A percentile compares a stretch with the other conserved stretches of the same genome.
phyloP scores from a whole-genome alignment of 92 coral and sea anemone species.

The Actinostola sp. region DNA sequence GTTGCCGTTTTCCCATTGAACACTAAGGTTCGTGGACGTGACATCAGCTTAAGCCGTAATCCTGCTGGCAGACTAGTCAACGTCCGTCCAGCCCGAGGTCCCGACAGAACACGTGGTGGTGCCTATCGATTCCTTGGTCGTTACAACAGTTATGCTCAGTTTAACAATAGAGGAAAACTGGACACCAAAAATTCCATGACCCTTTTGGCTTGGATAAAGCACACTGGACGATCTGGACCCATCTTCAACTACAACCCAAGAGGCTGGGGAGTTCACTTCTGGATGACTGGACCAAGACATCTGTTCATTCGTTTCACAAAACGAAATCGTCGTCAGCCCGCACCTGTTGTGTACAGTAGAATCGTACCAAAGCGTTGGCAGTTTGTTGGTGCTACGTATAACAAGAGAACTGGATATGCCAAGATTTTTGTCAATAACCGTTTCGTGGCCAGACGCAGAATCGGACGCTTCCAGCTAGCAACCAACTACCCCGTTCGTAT shows the following conservation, averaged over 20 bases:
- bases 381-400: slow-evolving; percentile 58
- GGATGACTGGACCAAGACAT: slow-evolving; percentile 45
- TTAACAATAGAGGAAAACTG: no score
- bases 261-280: slow-evolving; percentile 73
- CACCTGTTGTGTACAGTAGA: slow-evolving; percentile 27
- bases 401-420: slow-evolving; percentile 37
- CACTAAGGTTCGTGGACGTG: no score
- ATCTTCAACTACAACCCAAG: slow-evolving; percentile 60
- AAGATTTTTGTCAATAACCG: slow-evolving; percentile 46
- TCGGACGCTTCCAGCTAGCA: slow-evolving; percentile 40
- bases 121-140: not conserved
- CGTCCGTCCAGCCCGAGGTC: no score
- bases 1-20: no score
- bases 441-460: slow-evolving; percentile 20
- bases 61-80: no score
- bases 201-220: slow-evolving; percentile 64
- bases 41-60: no score
- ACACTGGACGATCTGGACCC: slow-evolving; percentile 61
- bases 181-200: slow-evolving; percentile 25
- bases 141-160: no score
- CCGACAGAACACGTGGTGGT: no score
- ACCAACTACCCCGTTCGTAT: slow-evolving; percentile 64
- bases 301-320: slow-evolving; percentile 60
- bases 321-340: slow-evolving; percentile 42
- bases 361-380: slow-evolving; percentile 53